Evolutionary conservation across 2,113 vertebrate species (phyloP), one percentile per base, ranked within the genome.

Genomic region (Apistogramma diplotaenia): DNA sequence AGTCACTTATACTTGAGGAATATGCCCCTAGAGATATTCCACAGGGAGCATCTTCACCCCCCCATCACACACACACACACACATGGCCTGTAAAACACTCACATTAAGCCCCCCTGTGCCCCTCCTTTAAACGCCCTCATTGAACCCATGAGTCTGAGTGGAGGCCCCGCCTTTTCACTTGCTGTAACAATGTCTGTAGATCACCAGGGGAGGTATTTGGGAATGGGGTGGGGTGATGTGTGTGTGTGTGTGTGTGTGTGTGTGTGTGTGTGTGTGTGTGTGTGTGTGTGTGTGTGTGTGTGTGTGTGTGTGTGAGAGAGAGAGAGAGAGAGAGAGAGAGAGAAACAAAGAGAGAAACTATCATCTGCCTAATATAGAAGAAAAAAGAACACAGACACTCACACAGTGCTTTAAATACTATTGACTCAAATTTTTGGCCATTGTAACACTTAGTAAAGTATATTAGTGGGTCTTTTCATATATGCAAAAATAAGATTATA

Each of bases 131-230:
- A 89, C 10, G 91, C 77, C 61, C 91, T 85, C 79, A 4, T 33
- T 91, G 92, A 91, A 91, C 92, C 79, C 81, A 4, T 3, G 62
- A 70, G 53, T 83, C 62, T 82, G 81, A 37, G 79, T 55, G 40
- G 29, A 80, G 18, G 51, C 6, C 77, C 89, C 84, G 76, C 89
- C 85, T 57, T 53, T 78, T 76, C 51, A 67, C 35, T 61, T 85
- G 78, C 73, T 12, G 15, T 27, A 51, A 88, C 92, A 85, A 85
- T 88, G 88, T 91, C 78, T 91, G 74, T 11, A 37, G 76, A 87
- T 84, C 76, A 86, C 74, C 87, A 53, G 2, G 37, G 79, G 81
- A 78, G 65, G 33, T 54, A 37, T 76, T 58, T 29, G 13, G 58
- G 55, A 25, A 21, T 29, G 60, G 53, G 10, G 51, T 71, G 59